phyloP scores from a whole-genome alignment of 2,888 invertebrate genomes.

The Eutolmus rufibarbis region DNA sequence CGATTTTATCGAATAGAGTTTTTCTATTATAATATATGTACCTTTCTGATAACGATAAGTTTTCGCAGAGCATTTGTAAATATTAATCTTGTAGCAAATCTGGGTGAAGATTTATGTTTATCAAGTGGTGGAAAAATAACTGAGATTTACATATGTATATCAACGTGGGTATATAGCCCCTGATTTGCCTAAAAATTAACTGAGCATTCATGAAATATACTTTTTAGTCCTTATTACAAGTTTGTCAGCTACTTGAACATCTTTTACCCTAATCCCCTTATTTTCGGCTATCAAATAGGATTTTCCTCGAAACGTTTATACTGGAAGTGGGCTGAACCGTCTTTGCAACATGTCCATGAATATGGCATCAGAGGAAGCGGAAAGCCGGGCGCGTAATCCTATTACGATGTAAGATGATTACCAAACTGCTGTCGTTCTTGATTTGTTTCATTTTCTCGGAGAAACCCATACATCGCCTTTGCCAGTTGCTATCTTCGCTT shows the following conservation, averaged over 20 bases:
- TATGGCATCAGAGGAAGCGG: background rate
- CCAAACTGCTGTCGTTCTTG: background rate
- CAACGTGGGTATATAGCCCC: background rate
- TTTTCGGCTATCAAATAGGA: background rate
- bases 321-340: background rate
- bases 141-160: too few relatives aligned
- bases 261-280: background rate
- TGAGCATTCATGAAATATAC: background rate
- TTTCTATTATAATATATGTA: too few relatives aligned
- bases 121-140: background rate
- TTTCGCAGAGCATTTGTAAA: too few relatives aligned
- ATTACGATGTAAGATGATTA: background rate
- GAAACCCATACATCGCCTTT: background rate
- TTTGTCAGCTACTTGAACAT: background rate
- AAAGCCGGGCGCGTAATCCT: background rate
- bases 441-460: background rate
- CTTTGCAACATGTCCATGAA: background rate
- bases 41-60: too few relatives aligned
- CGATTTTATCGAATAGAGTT: too few relatives aligned
- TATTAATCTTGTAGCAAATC: too few relatives aligned
- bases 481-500: background rate
- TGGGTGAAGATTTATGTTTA: too few relatives aligned
- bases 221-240: background rate
- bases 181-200: background rate
- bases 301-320: background rate